Percentiles rank a stretch among this genome's conserved stretches.
These are phyloP conservation scores for Philypnodon macrostomus DNA, from an alignment of 2,797 vertebrate species.

Conservation along the genomic window DNA sequence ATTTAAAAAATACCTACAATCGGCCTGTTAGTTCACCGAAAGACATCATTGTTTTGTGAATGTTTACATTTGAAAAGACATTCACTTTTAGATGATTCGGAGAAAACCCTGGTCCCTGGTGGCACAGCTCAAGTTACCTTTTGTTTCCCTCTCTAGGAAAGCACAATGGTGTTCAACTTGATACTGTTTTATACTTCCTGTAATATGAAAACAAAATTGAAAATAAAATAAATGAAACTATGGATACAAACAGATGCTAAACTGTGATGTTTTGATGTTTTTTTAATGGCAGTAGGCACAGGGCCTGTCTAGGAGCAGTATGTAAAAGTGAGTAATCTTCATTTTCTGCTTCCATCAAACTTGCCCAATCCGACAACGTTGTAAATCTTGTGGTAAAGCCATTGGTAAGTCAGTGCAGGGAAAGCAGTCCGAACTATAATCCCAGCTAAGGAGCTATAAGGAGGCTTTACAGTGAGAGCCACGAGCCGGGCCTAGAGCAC, in stretches of 20 bases:
- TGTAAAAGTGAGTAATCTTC: slow-evolving; percentile 62
- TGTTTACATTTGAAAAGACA: too few relatives aligned
- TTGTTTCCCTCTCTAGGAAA: slow-evolving; percentile 37
- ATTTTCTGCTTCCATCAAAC: slow-evolving; percentile 66
- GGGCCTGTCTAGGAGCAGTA: slow-evolving; percentile 17
- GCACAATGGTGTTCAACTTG: neutral
- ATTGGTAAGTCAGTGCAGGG: slow-evolving; percentile 41
- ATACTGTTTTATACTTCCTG: slow-evolving; percentile 1
- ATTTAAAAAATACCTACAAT: too few relatives aligned
- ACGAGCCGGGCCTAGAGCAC: slow-evolving; percentile 40
- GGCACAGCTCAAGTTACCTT: slow-evolving; percentile 53
- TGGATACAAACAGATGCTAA: neutral
- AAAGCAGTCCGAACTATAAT: slow-evolving; percentile 56
- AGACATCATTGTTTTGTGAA: too few relatives aligned
- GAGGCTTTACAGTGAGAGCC: slow-evolving; percentile 63
- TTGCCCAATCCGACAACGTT: slow-evolving; percentile 36
- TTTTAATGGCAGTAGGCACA: neutral
- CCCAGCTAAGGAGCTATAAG: slow-evolving; percentile 70
- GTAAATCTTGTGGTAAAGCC: slow-evolving; percentile 53
- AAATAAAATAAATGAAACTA: neutral
- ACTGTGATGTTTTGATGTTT: too few relatives aligned
- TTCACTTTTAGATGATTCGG: too few relatives aligned
- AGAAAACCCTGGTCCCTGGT: slow-evolving; percentile 14
- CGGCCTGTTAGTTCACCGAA: too few relatives aligned
- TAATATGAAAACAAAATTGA: neutral